These are phyloP conservation scores for Hippocampus kuda DNA, from an alignment of 2,797 vertebrate species.

Conservation along the genomic window DNA sequence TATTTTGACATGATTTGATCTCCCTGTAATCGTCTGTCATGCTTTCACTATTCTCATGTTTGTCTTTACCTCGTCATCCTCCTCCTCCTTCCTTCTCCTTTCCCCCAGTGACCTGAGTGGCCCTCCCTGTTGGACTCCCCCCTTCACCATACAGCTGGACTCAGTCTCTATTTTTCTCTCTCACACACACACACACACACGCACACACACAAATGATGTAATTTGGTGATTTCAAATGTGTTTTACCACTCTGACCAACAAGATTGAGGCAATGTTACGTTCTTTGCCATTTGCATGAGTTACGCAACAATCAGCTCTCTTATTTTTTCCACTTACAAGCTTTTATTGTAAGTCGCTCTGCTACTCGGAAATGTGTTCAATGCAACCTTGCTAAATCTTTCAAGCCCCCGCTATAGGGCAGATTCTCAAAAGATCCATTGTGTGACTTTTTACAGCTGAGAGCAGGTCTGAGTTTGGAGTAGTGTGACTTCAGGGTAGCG, in stretches of 20 bases:
- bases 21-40: slow-evolving; percentile 3
- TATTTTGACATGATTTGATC: slow-evolving; percentile 16
- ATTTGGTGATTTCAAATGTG: not conserved
- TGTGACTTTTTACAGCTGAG: not conserved
- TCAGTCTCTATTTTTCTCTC: slow-evolving; percentile 13
- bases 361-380: not conserved
- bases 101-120: slow-evolving; percentile 42
- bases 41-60: slow-evolving; percentile 36
- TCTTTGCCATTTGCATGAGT: not conserved
- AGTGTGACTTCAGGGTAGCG: too few species aligned
- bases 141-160: slow-evolving; percentile 37
- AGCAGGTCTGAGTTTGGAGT: not conserved
- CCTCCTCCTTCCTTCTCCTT: slow-evolving; percentile 26
- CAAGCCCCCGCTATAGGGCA: too few species aligned
- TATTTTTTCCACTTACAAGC: not conserved
- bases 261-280: not conserved
- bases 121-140: slow-evolving; percentile 29
- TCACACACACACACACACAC: not conserved
- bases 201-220: slow-evolving; percentile 1
- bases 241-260: not conserved
- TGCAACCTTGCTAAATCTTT: too few species aligned
- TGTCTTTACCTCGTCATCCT: slow-evolving; percentile 20
- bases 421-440: too few species aligned
- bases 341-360: not conserved
- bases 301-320: not conserved